These are phyloP conservation scores for Tyria jacobaeae DNA, from an alignment of 2,888 invertebrate genomes.

Conservation along the genomic window DNA sequence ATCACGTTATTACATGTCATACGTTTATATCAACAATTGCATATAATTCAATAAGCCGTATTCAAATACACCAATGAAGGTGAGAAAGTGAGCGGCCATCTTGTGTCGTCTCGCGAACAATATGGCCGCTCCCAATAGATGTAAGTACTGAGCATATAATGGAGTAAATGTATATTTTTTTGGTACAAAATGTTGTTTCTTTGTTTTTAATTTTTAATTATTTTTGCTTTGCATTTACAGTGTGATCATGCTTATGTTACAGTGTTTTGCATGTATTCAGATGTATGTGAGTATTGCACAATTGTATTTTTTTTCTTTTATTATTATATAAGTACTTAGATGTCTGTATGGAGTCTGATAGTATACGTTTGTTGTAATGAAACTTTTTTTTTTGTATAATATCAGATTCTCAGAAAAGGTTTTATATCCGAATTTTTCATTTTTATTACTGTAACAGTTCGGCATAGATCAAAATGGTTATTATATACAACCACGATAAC, in stretches of 20 bases:
- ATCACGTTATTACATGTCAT: constrained; percentile 6
- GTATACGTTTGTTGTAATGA: constrained; percentile 47
- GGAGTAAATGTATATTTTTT: constrained; percentile 70
- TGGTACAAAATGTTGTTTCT: constrained; percentile 80
- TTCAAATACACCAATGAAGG: constrained; percentile 62
- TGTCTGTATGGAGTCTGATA: constrained; percentile 72
- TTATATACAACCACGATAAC: constrained; percentile 45
- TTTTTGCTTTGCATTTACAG: constrained; percentile 84
- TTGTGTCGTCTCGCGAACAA: constrained; percentile 67
- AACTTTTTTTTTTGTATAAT: constrained; percentile 51
- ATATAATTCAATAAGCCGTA: constrained; percentile 58
- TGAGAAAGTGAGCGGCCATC: constrained; percentile 75
- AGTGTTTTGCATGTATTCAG: constrained; percentile 83
- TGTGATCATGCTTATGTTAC: constrained; percentile 84
- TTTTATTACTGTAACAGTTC: constrained; percentile 52
- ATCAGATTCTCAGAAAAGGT: constrained; percentile 65
- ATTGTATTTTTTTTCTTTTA: constrained; percentile 71
- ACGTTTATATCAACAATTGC: constrained; percentile 39
- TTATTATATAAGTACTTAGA: constrained; percentile 56
- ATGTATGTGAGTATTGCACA: constrained; percentile 85
- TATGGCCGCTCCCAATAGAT: constrained; percentile 76
- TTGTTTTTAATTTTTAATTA: constrained; percentile 56
- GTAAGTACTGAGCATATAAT: constrained; percentile 79
- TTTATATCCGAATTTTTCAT: constrained; percentile 68
- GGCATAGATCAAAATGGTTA: constrained; percentile 48